phyloP scores from a whole-genome alignment of 2,888 invertebrate species.

The Meiosimyza platycephala region DNA sequence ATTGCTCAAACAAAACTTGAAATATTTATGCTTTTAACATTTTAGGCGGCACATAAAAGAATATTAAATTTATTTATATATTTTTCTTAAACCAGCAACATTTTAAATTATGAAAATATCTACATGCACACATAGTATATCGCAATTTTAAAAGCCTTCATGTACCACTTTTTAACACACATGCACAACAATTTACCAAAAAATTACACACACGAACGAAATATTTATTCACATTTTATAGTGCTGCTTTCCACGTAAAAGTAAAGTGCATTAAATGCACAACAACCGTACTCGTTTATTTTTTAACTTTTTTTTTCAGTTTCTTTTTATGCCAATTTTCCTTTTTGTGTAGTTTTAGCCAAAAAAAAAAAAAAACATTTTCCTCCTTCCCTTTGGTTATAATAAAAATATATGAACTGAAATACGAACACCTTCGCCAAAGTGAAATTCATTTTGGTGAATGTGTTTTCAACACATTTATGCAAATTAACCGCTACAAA shows the following conservation, averaged over 20 bases:
- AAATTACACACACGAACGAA: neutral
- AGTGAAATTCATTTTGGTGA: neutral
- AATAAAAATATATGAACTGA: slow-evolving; percentile 16
- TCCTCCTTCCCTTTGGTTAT: neutral
- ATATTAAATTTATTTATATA: neutral
- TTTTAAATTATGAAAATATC: too few relatives aligned
- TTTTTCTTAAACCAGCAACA: neutral
- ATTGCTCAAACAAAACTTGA: neutral
- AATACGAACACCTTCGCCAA: slow-evolving; percentile 17
- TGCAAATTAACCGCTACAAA: slow-evolving; percentile 4
- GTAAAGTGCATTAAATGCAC: slow-evolving; percentile 12
- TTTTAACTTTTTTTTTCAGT: too few relatives aligned
- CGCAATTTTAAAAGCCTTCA: too few relatives aligned
- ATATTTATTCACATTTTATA: too few relatives aligned
- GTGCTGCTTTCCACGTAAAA: neutral
- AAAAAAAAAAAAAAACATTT: too few relatives aligned
- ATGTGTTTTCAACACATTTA: slow-evolving; percentile 9
- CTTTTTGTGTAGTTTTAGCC: too few relatives aligned
- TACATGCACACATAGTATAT: too few relatives aligned
- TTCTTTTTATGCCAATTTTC: too few relatives aligned
- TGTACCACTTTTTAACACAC: neutral
- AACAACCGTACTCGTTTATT: neutral
- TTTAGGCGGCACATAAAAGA: slow-evolving; percentile 13
- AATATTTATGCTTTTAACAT: neutral
- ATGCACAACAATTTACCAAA: slow-evolving; percentile 26